Base-by-base conservation (phyloP, 2,797 vertebrate species). In the Propithecus perrieri region DNA sequence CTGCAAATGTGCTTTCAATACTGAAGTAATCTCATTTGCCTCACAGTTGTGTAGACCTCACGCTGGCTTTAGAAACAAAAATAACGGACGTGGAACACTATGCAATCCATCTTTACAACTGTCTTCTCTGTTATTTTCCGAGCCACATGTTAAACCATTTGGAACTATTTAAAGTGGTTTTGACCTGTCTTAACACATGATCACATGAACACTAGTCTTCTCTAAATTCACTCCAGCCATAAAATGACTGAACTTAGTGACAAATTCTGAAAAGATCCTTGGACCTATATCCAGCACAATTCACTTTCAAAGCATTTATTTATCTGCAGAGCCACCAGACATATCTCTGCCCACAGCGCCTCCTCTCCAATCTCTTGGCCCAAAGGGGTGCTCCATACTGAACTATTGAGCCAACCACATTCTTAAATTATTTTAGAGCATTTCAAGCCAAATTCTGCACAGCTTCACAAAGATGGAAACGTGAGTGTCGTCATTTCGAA, bases 1-100 rank as follows among this genome's bases (percentile, higher is more conserved):
- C 94, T n/a, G 18, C 88, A 95, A 91, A 97, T 41, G 71, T 28
- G 1, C 72, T 96, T 97, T 96, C 95, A 71, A 33, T 93, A 97
- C 94, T 96, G 94, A 72, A 85, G 92, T 87, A 41, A 74, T 75
- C 78, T 65, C 4, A 2, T 83, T 92, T 85, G 90, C 84, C 96
- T 71, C 91, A 72, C 84, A 90, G 55, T 50, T 71, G 67, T 91
- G 92, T 41, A 92, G 96, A 90, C 97, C 85, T 98, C 97, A 76
- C 83, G 1, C 46, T 43, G 22, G 94, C 71, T 97, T 88, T 17
- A 22, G 78, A 93, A 72, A 2, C 0, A 50, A 50, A 75, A 91
- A 93, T 43, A 97, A 43, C n/a, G 7, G 76, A 48, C 22, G 24
- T 91, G 57, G 46, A 91, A 61, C 91, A 13, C 92, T 0, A 0